Evolutionary conservation across 2,113 vertebrate genomes (phyloP).

Genomic region (Rhinopomastus cyanomelas): DNA sequence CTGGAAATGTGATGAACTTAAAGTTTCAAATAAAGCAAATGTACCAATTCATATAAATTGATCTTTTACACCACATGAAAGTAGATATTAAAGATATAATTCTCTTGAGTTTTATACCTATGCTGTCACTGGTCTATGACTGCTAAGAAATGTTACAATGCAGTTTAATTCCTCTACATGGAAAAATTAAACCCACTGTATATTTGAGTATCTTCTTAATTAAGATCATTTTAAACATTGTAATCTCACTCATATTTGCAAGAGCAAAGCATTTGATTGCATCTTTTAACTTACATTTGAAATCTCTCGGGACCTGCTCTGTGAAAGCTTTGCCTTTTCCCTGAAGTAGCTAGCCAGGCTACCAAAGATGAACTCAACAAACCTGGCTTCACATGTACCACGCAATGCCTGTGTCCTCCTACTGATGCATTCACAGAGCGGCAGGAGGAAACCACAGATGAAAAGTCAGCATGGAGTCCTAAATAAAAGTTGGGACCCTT

Average conservation of each 20-base stretch:
- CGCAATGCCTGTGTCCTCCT: neutral
- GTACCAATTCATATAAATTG: conserved; percentile 28
- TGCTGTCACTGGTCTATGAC: neutral
- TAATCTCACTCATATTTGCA: neutral
- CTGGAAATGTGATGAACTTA: conserved; percentile 27
- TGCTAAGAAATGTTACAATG: neutral
- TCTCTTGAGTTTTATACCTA: conserved; percentile 24
- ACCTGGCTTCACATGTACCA: neutral
- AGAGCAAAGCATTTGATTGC: neutral
- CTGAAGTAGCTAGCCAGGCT: neutral
- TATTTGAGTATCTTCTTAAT: neutral
- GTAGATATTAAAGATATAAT: conserved; percentile 9
- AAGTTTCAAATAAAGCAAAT: conserved; percentile 45
- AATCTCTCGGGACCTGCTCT: neutral
- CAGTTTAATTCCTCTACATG: neutral
- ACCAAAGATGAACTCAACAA: neutral
- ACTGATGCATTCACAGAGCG: neutral
- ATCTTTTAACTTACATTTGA: neutral
- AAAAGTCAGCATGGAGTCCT: fast-evolving
- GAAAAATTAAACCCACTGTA: neutral
- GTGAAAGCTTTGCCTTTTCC: neutral
- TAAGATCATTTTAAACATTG: neutral
- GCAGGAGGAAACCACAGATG: neutral
- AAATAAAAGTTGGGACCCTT: too few relatives aligned
- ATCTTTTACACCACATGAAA: neutral